Conservation (phyloP, 2,113 vertebrate species). For the Malurus cyaneus region DNA sequence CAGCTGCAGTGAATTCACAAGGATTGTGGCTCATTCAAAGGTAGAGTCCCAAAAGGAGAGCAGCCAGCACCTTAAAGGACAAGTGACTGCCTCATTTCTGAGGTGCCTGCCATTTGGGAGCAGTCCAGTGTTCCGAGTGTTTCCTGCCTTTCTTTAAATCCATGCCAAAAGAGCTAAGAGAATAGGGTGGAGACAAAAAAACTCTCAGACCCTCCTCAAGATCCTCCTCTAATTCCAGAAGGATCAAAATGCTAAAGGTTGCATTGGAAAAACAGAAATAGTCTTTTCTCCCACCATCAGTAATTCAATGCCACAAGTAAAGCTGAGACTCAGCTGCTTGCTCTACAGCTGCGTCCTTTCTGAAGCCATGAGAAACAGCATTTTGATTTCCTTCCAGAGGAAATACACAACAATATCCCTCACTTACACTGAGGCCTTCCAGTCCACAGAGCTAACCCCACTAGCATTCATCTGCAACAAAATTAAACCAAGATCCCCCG, state of each 20-base stretch:
- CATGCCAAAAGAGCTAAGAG: constrained; percentile 33
- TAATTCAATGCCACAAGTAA: constrained; percentile 39
- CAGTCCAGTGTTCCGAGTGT: constrained; percentile 4
- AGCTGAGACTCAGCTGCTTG: constrained; percentile 39
- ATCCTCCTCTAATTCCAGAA: constrained; percentile 53
- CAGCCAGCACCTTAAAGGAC: neutral
- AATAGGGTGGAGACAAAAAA: constrained; percentile 43
- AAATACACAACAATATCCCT: constrained; percentile 44
- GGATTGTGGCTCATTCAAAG: neutral
- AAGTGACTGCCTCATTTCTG: neutral
- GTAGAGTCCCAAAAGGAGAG: neutral
- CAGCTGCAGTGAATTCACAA: neutral
- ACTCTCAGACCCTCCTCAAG: constrained; percentile 34
- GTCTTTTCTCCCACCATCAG: constrained; percentile 47
- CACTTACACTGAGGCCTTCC: constrained; percentile 20
- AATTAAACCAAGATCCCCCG: neutral
- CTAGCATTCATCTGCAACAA: neutral
- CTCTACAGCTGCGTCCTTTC: constrained; percentile 47
- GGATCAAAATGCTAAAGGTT: constrained; percentile 67
- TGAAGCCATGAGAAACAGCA: constrained; percentile 60
- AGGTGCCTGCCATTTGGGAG: constrained; percentile 42
- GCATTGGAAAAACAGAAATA: constrained; percentile 54
- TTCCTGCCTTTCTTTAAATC: constrained; percentile 44
- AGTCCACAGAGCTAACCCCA: neutral
- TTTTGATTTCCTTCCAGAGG: constrained; percentile 61